phyloP scores from a whole-genome alignment of 2,113 vertebrate species.

The Daboia siamensis region DNA sequence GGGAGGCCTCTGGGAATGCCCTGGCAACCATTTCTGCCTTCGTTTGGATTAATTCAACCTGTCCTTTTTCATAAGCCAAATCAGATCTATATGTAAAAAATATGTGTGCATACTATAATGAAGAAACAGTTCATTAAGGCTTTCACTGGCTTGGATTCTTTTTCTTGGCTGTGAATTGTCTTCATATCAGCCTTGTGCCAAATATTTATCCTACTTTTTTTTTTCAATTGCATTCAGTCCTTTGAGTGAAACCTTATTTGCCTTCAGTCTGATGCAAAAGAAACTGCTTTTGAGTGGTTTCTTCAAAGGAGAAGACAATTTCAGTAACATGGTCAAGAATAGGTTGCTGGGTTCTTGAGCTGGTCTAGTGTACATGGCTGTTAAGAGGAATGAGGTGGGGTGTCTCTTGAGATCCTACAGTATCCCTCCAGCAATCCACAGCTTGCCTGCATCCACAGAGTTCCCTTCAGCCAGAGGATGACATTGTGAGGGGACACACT shows the following conservation, averaged over 20 bases:
- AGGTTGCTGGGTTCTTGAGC: neutral
- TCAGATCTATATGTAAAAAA: neutral
- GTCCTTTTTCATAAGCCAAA: neutral
- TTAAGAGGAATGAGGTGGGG: neutral
- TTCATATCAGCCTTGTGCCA: neutral
- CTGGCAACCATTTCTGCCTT: neutral
- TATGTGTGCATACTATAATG: neutral
- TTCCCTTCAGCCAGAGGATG: neutral
- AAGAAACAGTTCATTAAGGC: neutral
- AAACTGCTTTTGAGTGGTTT: neutral
- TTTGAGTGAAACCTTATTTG: neutral
- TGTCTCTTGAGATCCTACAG: neutral
- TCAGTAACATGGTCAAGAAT: neutral
- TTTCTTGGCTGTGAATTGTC: neutral
- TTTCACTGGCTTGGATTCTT: neutral
- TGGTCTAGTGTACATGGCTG: neutral
- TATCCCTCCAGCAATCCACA: neutral
- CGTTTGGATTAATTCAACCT: neutral
- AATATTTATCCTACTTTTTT: neutral
- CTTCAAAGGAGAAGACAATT: neutral
- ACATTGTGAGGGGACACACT: neutral
- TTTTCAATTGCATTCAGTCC: neutral
- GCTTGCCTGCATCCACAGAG: neutral
- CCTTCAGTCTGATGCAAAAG: neutral
- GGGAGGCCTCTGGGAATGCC: neutral